Evolutionary conservation across 2,888 invertebrate species (phyloP).

Genomic region (Drosophila picticornis): DNA sequence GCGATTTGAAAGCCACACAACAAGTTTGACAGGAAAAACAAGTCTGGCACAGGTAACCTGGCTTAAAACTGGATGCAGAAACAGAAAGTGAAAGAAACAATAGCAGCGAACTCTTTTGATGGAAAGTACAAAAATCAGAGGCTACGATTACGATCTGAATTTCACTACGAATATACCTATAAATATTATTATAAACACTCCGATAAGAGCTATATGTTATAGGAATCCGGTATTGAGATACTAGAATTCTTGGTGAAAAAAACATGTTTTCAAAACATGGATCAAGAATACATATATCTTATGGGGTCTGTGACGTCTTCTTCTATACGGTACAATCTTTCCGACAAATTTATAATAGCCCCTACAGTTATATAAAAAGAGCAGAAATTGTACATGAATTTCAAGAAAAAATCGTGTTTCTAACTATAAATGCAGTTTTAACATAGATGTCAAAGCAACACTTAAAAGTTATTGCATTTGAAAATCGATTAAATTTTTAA

Average conservation of each 20-base stretch:
- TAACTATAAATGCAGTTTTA: not conserved
- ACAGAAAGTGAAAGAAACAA: not conserved
- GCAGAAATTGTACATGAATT: not conserved
- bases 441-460: not conserved
- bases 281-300: no score
- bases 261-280: no score
- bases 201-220: not conserved
- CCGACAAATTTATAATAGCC: no score
- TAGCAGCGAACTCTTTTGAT: not conserved
- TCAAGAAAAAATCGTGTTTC: no score
- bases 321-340: not conserved
- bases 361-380: no score
- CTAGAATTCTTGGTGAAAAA: no score
- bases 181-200: not conserved
- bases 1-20: slow-evolving; percentile 66
- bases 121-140: not conserved
- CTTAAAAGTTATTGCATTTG: not conserved
- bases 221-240: not conserved
- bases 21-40: slow-evolving; percentile 6
- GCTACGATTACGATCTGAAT: not conserved
- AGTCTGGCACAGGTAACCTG: not conserved
- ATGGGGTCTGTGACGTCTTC: no score
- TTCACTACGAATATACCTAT: not conserved
- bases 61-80: slow-evolving; percentile 3
- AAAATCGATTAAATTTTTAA: not conserved